Evolutionary conservation across 2,888 invertebrate genomes (phyloP).

Genomic region (Ecdyonurus torrentis): DNA sequence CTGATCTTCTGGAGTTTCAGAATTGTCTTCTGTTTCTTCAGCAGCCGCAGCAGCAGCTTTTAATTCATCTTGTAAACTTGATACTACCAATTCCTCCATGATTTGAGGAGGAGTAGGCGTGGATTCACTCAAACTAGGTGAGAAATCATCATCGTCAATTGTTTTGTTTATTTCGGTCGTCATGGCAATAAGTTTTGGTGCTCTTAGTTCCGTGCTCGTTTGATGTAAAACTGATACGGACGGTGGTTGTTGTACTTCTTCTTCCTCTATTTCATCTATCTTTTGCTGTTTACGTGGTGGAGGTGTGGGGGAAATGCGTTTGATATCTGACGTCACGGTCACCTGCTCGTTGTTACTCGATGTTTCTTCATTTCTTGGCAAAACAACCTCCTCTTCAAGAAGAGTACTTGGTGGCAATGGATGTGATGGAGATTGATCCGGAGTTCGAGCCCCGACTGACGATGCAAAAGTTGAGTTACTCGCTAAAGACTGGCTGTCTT

Average conservation of each 20-base stretch:
- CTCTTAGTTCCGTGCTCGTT: neutral
- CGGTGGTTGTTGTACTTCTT: neutral
- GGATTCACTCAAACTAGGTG: neutral
- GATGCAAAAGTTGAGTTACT: conserved; percentile 18
- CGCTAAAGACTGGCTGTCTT: conserved; percentile 13
- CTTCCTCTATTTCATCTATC: neutral
- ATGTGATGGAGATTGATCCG: conserved; percentile 11
- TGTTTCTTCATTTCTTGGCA: too few species aligned
- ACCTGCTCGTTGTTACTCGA: neutral
- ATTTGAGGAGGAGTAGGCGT: neutral
- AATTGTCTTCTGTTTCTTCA: neutral
- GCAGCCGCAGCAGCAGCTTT: neutral
- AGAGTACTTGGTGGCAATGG: neutral
- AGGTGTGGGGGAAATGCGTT: neutral
- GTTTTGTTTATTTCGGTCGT: neutral
- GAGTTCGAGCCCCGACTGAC: conserved; percentile 15
- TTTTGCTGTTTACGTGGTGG: neutral
- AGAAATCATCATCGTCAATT: neutral
- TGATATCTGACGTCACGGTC: neutral
- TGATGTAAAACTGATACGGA: neutral
- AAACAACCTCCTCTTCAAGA: neutral
- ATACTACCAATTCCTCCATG: neutral
- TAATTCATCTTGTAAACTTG: neutral
- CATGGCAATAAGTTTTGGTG: neutral
- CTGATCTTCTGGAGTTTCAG: neutral